These are phyloP conservation scores for Peromyscus eremicus DNA, from an alignment of 2,797 vertebrate genomes.

Conservation along the genomic window DNA sequence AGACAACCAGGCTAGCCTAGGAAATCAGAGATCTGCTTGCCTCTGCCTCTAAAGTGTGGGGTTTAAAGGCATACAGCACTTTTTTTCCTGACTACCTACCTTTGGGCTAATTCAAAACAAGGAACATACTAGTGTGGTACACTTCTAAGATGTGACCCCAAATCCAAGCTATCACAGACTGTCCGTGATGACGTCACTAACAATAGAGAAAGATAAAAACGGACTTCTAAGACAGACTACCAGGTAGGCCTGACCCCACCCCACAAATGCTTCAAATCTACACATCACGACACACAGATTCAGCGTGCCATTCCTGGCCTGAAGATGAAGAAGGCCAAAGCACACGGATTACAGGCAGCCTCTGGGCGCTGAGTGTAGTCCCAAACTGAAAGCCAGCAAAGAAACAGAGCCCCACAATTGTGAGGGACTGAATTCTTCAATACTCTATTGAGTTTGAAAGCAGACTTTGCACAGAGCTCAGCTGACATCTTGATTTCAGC, in stretches of 20 bases:
- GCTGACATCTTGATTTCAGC: constrained; percentile 44
- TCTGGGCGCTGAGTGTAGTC: not conserved
- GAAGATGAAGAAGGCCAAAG: constrained; percentile 36
- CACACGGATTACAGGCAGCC: not conserved
- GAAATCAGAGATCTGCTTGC: not conserved
- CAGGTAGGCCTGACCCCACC: not conserved
- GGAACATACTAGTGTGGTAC: not conserved
- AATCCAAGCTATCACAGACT: constrained; percentile 1
- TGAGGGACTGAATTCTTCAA: constrained; percentile 43
- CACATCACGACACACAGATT: constrained; percentile 38
- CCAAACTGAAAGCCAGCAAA: not conserved
- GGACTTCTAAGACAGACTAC: constrained; percentile 58
- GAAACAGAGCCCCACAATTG: not conserved
- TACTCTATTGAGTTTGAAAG: not conserved
- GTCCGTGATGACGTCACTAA: not conserved
- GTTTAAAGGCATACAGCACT: not conserved
- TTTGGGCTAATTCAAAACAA: constrained; percentile 46
- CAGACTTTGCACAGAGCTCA: not conserved
- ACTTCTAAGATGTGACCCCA: constrained; percentile 29
- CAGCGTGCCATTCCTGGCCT: not conserved
- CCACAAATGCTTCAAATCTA: constrained; percentile 44
- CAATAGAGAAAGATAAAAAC: not conserved
- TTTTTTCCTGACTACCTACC: not conserved
- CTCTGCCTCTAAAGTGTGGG: not conserved
- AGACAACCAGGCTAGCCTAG: not conserved